Evolutionary conservation across 2,113 vertebrate genomes (phyloP).

Genomic region (Picathartes gymnocephalus): DNA sequence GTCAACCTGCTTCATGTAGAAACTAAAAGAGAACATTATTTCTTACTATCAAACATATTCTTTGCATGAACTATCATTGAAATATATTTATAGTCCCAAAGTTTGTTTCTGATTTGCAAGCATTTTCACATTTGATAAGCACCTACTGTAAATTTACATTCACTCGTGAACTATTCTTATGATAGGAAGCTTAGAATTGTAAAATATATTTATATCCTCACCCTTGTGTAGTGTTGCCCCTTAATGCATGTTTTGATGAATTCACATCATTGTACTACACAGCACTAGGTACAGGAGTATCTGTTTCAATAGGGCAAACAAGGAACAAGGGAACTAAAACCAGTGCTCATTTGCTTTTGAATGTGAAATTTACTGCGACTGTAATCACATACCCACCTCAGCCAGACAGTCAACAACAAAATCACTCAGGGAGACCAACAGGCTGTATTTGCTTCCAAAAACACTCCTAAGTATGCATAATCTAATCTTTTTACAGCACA

Average conservation of each 20-base stretch:
- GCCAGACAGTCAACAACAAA: neutral
- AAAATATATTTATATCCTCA: constrained; percentile 65
- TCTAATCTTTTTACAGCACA: neutral
- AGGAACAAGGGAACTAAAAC: neutral
- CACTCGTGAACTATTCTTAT: constrained; percentile 54
- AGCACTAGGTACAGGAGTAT: neutral
- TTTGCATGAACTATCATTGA: constrained; percentile 51
- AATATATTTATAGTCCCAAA: constrained; percentile 58
- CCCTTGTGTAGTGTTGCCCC: constrained; percentile 31
- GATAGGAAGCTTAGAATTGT: constrained; percentile 54
- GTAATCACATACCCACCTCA: neutral
- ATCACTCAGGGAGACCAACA: neutral
- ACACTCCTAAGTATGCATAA: neutral
- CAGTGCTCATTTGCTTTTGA: neutral
- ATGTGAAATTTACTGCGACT: constrained; percentile 5
- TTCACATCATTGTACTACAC: constrained; percentile 25
- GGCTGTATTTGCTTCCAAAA: neutral
- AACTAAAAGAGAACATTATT: constrained; percentile 30
- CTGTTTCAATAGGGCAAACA: constrained; percentile 4
- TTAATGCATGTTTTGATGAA: constrained; percentile 65
- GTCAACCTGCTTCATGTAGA: neutral
- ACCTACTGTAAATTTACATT: constrained; percentile 73
- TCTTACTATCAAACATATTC: constrained; percentile 34
- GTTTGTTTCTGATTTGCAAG: constrained; percentile 73
- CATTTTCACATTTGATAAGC: constrained; percentile 74